Evolutionary conservation across 2,888 invertebrate genomes (phyloP).

Genomic region (Frankliniella fusca): DNA sequence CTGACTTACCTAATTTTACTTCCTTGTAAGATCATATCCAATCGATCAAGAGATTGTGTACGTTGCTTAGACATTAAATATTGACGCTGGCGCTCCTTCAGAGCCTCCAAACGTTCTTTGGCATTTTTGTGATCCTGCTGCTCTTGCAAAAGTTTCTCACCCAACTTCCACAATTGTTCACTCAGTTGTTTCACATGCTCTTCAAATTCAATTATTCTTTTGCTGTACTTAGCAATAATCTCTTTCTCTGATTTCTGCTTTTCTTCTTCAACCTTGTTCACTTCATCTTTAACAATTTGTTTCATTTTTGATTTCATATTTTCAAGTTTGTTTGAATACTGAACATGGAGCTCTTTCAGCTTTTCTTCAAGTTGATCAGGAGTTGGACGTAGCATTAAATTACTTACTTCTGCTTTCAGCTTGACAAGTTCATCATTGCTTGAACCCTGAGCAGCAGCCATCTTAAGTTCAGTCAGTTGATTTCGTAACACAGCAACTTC

Average conservation of each 20-base stretch:
- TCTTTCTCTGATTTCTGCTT: not conserved
- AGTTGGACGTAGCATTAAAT: not conserved
- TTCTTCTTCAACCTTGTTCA: conserved; percentile 7
- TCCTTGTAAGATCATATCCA: not conserved
- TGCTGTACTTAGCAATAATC: not conserved
- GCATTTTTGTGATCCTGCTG: conserved; percentile 56
- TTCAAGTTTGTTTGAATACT: not conserved
- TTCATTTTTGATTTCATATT: conserved; percentile 4
- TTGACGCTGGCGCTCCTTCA: conserved; percentile 33
- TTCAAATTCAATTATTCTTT: conserved; percentile 37
- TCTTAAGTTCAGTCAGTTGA: not conserved
- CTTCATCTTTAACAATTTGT: conserved; percentile 10
- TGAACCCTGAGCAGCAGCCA: not conserved
- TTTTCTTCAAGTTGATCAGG: not conserved
- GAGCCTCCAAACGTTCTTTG: conserved; percentile 44
- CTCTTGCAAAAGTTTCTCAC: conserved; percentile 57
- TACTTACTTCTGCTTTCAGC: not conserved
- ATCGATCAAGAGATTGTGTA: not conserved
- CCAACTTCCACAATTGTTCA: conserved; percentile 58
- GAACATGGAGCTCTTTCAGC: not conserved
- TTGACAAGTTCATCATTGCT: not conserved
- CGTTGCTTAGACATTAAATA: conserved; percentile 6
- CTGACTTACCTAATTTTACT: not conserved
- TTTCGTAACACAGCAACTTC: not conserved
- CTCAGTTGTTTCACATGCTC: conserved; percentile 52